These are phyloP conservation scores for Biston stratarius DNA, from an alignment of 2,888 invertebrate genomes.

Conservation along the genomic window DNA sequence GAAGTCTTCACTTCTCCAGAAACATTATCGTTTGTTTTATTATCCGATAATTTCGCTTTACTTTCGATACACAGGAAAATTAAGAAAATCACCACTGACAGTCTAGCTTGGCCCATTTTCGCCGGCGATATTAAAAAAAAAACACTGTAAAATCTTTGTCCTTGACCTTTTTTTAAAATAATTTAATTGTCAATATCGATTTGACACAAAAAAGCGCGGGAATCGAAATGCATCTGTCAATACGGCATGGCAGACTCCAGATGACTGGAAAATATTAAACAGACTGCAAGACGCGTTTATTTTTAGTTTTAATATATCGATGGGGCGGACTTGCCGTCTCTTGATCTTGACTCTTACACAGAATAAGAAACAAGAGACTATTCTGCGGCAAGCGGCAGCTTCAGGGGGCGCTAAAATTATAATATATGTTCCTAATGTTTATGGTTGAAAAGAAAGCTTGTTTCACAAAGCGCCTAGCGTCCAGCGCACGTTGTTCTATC, in stretches of 20 bases:
- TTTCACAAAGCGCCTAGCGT: too few relatives aligned
- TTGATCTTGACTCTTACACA: constrained; percentile 40
- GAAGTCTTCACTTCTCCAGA: constrained; percentile 55
- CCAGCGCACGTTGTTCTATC: too few relatives aligned
- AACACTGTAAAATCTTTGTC: constrained; percentile 9
- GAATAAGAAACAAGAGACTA: neutral
- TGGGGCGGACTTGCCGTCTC: constrained; percentile 51
- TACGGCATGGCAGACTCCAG: constrained; percentile 59
- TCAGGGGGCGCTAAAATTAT: too few relatives aligned
- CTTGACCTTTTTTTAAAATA: constrained; percentile 18
- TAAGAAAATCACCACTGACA: constrained; percentile 57
- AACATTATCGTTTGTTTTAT: constrained; percentile 52
- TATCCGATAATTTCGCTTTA: constrained; percentile 57
- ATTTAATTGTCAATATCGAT: constrained; percentile 34
- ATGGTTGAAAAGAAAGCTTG: too few relatives aligned
- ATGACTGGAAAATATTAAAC: constrained; percentile 60
- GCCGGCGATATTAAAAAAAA: constrained; percentile 45
- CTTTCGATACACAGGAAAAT: constrained; percentile 56
- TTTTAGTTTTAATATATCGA: constrained; percentile 65
- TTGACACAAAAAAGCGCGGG: constrained; percentile 55
- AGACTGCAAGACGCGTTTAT: constrained; percentile 68
- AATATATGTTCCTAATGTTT: too few relatives aligned
- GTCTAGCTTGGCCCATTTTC: constrained; percentile 41
- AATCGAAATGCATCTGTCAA: constrained; percentile 47
- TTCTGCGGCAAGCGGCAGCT: too few relatives aligned